These are phyloP conservation scores for Phyllostomus hastatus DNA, from an alignment of 2,113 vertebrate species.

Conservation along the genomic window DNA sequence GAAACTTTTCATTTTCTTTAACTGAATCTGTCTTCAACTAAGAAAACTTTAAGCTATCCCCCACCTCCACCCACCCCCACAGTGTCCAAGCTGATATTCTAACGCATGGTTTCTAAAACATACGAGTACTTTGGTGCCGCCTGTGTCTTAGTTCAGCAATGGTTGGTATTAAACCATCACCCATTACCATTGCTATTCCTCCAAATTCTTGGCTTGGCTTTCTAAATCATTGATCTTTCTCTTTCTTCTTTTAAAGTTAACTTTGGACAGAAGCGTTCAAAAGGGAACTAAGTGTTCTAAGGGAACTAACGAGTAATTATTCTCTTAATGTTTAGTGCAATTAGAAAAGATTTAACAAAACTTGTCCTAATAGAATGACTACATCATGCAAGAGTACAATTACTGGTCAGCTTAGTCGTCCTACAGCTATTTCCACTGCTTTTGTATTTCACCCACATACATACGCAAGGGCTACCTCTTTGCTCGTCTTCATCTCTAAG, in stretches of 20 bases:
- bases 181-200: background rate
- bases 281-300: background rate
- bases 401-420: background rate
- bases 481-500: background rate
- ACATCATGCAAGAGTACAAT: no score
- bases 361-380: background rate
- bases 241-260: background rate
- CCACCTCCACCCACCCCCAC: background rate
- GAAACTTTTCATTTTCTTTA: background rate
- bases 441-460: background rate
- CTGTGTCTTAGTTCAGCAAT: background rate
- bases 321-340: background rate
- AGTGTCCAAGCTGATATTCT: background rate
- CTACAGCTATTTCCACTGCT: background rate
- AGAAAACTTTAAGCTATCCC: background rate
- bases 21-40: background rate
- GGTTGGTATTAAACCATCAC: background rate
- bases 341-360: slow-evolving; percentile 29
- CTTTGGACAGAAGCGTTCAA: background rate
- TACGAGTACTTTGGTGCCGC: background rate
- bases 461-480: background rate
- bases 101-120: background rate
- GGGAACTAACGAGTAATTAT: background rate
- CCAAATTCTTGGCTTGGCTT: background rate
- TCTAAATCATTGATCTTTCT: background rate